Evolutionary conservation across 2,797 vertebrate species (phyloP), one percentile per base, ranked within the genome.

Genomic region (Pampus argenteus): DNA sequence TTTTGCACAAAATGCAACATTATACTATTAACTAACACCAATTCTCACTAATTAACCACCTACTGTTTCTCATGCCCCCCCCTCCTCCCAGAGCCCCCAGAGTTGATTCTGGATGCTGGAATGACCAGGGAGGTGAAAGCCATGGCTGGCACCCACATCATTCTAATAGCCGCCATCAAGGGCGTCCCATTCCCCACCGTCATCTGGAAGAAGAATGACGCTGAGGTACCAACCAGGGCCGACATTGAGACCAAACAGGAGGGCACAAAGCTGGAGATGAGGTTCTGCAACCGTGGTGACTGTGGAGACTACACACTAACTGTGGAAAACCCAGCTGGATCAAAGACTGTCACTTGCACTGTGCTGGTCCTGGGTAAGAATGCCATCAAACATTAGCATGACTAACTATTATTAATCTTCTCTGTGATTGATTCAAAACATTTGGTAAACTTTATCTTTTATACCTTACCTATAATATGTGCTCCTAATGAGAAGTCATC

Each of bases 121-220:
- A 99, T 99, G 98, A 96, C 97, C 81, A 92, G 98, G 68, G 97
- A 98, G 88, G 90, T 99, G 44, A 96, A 97, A 58, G 95, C 98
- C 80, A 95, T 94, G 93, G 96, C 95, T 52, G 97, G 98, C 81
- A 96, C 96, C 71, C 98, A 97, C 71, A 93, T 99, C 76, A 94
- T 91, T 66, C 95, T 99, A 66, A 97, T 96, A 87, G 98, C 98
- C 61, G 71, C 94, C 82, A 97, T 99, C 88, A 98, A 96, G 84
- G 98, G 98, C 9, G 95, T 95, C 45, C 98, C 98, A 2, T 97
- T 99, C 92, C 98, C 98, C 31, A 97, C 96, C 52, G 95, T 99
- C 62, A 94, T 92, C 45, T 99, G 98, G 98, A 97, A 97, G 92
- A 99, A 99, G 89, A 97, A 94, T 49, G 97, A 97, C 0, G 94